These are phyloP conservation scores for Ptychadena robeensis DNA, from an alignment of 2,797 vertebrate genomes.

Conservation along the genomic window DNA sequence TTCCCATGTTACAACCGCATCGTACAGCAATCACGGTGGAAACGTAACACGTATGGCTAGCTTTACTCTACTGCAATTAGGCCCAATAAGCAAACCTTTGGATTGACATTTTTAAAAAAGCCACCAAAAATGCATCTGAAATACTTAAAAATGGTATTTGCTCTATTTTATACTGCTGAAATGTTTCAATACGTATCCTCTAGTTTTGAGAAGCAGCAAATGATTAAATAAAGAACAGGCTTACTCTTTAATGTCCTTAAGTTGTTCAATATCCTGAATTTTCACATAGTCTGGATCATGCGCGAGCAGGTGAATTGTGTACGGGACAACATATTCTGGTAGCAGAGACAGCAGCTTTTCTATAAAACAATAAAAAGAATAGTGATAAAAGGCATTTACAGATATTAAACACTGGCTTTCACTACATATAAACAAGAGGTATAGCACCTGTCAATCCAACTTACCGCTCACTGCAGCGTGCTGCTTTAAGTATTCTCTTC, in stretches of 20 bases:
- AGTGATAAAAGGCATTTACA: background rate
- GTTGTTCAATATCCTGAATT: constrained; percentile 96
- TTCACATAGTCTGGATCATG: constrained; percentile 98
- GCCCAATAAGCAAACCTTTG: too few relatives aligned
- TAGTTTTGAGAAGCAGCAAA: background rate
- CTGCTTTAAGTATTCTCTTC: constrained; percentile 96
- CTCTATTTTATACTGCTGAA: too few relatives aligned
- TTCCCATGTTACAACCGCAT: too few relatives aligned
- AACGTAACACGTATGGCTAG: too few relatives aligned
- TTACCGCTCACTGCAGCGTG: constrained; percentile 95
- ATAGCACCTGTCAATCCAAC: constrained; percentile 41
- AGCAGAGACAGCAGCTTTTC: constrained; percentile 95
- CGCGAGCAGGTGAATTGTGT: constrained; percentile 95
- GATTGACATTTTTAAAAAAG: too few relatives aligned
- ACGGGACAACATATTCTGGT: constrained; percentile 97
- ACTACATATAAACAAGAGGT: background rate
- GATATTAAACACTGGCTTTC: background rate
- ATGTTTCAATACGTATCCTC: too few relatives aligned
- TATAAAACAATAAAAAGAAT: constrained; percentile 67
- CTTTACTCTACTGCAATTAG: too few relatives aligned
- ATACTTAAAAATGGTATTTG: too few relatives aligned
- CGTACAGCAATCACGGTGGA: too few relatives aligned
- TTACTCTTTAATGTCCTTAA: constrained; percentile 99
- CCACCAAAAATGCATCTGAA: too few relatives aligned
- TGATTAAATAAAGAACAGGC: constrained; percentile 62